These are phyloP conservation scores for Umimayanthus kanabou DNA, from an alignment of 92 coral and sea anemone species.

Conservation along the genomic window DNA sequence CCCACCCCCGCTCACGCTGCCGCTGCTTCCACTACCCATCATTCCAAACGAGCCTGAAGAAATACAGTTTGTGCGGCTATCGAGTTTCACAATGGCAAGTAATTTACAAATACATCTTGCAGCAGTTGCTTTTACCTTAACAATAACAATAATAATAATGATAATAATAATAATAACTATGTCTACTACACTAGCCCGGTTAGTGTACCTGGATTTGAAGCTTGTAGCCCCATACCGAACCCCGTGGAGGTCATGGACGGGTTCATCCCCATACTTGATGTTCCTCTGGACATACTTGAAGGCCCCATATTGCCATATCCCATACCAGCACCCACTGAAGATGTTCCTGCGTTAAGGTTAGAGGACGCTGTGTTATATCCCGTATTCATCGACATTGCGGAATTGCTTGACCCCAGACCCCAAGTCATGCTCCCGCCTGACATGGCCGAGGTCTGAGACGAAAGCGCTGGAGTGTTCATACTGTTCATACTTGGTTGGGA, in stretches of 20 bases:
- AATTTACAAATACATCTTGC: too few relatives aligned
- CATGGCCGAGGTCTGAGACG: slow-evolving; percentile 27
- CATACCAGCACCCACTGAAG: slow-evolving; percentile 7
- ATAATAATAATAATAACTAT: neutral
- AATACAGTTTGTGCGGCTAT: too few relatives aligned
- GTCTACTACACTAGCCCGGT: neutral
- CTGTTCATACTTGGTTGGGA: neutral
- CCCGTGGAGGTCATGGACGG: slow-evolving; percentile 21
- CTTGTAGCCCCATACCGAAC: neutral
- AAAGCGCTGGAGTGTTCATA: neutral
- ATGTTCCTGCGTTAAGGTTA: neutral
- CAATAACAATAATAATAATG: neutral
- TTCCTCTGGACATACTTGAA: slow-evolving; percentile 11
- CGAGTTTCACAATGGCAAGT: too few relatives aligned
- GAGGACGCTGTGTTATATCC: slow-evolving; percentile 11
- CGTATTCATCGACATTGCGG: neutral
- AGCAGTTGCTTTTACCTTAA: neutral
- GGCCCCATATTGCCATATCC: slow-evolving; percentile 16
- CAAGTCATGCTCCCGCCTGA: slow-evolving; percentile 15
- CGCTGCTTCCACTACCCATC: slow-evolving; percentile 20
- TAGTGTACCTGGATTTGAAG: slow-evolving; percentile 28
- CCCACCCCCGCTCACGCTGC: slow-evolving; percentile 2
- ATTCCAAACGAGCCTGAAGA: slow-evolving; percentile 35
- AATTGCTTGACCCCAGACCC: slow-evolving; percentile 9
- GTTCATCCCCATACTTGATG: slow-evolving; percentile 21